Base-by-base conservation (phyloP, 2,888 invertebrate genomes). In the Aleiodes testaceus region DNA sequence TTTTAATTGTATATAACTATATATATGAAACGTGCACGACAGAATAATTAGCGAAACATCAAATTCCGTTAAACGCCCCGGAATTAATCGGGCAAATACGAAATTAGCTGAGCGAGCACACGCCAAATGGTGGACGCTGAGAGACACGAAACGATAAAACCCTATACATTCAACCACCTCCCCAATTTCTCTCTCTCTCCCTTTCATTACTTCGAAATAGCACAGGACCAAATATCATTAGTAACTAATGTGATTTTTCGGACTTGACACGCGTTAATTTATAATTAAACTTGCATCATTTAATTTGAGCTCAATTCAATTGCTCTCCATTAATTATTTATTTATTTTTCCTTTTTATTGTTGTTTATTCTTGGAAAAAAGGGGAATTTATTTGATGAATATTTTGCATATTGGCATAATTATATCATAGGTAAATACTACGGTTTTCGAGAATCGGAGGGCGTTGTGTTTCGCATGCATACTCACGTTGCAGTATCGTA, bases 41-140 rank as follows among this genome's bases (percentile, higher is more conserved):
- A 80, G 82, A 84, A 82, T 84, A 84, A 84, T 84, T 84, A 83
- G 81, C 82, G 82, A 81, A 82, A 83, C 83, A 84, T 82, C 82
- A 83, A 84, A 84, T 83, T 82, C 84, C 83, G 82, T 83, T 84
- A 83, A 84, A 82, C 78, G 80, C 77, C 77, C 55, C 73, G 78
- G 80, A 84, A 84, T 84, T 84, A 84, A 84, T 84, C 82, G 82
- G 78, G 80, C 81, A 84, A 84, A 83, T 81, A 84, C 80, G 80
- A 84, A 83, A 84, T 84, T 83, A 83, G 84, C 81, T 79, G 79
- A 81, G 74, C 76, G 73, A 68, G 67, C 72, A 52, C 30, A 72
- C 59, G 66, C 61, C 65, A 52, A 53, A 63, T 59, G 65, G 69
- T 68, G 55, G 70, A 68, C 70, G 64, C 53, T 42, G 70, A 67